phyloP scores from a whole-genome alignment of 2,113 vertebrate genomes.

The Thamnophis sirtalis region DNA sequence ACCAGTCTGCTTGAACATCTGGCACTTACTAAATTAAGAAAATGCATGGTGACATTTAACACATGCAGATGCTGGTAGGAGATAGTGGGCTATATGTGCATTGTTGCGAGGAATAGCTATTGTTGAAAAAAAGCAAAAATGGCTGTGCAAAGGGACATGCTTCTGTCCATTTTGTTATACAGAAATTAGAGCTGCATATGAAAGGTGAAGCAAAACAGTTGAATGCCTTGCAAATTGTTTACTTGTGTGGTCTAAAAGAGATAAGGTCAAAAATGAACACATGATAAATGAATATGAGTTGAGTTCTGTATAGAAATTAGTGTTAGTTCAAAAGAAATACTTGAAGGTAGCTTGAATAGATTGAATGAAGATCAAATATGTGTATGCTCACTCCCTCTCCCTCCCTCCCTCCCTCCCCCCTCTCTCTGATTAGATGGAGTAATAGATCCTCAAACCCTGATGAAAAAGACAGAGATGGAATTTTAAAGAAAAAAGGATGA shows the following conservation, averaged over 20 bases:
- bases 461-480: neutral
- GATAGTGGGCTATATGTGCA: neutral
- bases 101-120: neutral
- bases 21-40: neutral
- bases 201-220: neutral
- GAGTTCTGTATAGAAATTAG: neutral
- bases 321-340: neutral
- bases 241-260: neutral
- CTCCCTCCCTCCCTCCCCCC: neutral
- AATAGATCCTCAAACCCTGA: neutral
- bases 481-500: neutral
- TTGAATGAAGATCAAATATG: neutral
- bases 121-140: neutral
- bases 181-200: neutral
- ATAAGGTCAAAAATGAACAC: neutral
- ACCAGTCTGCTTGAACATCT: neutral
- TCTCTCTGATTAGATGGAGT: neutral
- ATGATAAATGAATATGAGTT: neutral
- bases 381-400: neutral
- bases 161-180: neutral
- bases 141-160: neutral
- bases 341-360: neutral
- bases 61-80: neutral
- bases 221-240: neutral
- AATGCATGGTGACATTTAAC: neutral